Conservation (phyloP, 1,140 invertebrate species). For the Trypoxylus dichotomus region DNA sequence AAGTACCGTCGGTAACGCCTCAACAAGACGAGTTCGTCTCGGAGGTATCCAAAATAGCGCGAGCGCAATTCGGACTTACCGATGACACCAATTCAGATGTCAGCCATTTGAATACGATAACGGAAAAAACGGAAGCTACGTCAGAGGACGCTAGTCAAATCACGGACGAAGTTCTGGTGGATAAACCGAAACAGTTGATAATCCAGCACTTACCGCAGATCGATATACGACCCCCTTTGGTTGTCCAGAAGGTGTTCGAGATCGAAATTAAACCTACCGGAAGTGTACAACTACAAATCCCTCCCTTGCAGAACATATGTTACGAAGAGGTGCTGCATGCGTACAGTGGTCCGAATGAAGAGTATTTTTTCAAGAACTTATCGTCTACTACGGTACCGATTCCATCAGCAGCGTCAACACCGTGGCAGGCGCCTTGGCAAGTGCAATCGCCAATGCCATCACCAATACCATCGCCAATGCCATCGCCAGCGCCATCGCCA, state of each 20-base stretch:
- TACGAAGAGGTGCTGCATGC: slow-evolving; percentile 31
- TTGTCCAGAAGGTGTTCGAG: slow-evolving; percentile 33
- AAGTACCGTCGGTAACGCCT: background rate
- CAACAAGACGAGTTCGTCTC: background rate
- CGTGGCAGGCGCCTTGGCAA: too few relatives aligned
- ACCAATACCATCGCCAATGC: too few relatives aligned
- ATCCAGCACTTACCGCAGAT: slow-evolving; percentile 41
- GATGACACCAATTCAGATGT: background rate
- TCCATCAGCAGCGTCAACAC: background rate
- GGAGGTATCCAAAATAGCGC: background rate
- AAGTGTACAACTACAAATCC: slow-evolving; percentile 26
- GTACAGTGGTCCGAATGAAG: background rate
- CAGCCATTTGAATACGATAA: slow-evolving; percentile 36
- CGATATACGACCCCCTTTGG: slow-evolving; percentile 34
- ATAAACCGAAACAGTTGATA: slow-evolving; percentile 33
- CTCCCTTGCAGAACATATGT: slow-evolving; percentile 33
- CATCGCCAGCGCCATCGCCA: too few relatives aligned
- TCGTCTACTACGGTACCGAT: background rate
- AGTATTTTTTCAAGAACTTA: background rate
- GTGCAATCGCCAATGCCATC: too few relatives aligned
- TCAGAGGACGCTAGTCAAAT: background rate
- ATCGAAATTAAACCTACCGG: slow-evolving; percentile 39
- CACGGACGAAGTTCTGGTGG: background rate
- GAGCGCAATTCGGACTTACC: background rate
- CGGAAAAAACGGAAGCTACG: slow-evolving; percentile 35